Percentiles rank a stretch among this genome's conserved stretches.
Evolutionary conservation across 2,888 invertebrate genomes (phyloP).

Genomic region (Plagodis dolabraria): DNA sequence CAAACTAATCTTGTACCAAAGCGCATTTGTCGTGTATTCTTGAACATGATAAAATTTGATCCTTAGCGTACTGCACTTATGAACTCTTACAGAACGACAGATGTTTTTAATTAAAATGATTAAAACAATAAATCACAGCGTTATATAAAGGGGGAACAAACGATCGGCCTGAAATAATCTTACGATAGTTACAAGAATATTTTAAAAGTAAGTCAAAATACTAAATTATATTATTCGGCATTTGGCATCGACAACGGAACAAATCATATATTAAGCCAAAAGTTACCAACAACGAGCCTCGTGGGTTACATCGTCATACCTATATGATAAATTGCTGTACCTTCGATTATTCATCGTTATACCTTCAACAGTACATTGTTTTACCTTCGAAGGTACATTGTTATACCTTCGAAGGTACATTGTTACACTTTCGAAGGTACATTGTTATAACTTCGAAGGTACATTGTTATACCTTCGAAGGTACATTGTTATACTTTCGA

Average conservation of each 20-base stretch:
- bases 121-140: neutral
- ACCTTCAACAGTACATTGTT: neutral
- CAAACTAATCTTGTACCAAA: no score
- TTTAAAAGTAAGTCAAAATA: constrained; percentile 1
- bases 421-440: neutral
- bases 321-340: neutral
- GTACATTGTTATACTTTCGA: neutral
- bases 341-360: neutral
- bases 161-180: neutral
- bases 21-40: no score
- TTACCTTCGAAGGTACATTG: neutral
- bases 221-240: constrained; percentile 2
- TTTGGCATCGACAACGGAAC: constrained; percentile 5
- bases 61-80: no score
- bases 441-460: neutral
- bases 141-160: neutral
- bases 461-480: neutral
- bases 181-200: neutral
- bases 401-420: neutral
- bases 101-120: neutral
- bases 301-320: neutral
- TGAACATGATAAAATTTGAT: no score
- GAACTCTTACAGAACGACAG: no score
- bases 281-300: constrained; percentile 9
- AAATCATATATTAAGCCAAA: constrained; percentile 5